Evolutionary conservation across 1,140 invertebrate species (phyloP).

Genomic region (Drosophila varians): DNA sequence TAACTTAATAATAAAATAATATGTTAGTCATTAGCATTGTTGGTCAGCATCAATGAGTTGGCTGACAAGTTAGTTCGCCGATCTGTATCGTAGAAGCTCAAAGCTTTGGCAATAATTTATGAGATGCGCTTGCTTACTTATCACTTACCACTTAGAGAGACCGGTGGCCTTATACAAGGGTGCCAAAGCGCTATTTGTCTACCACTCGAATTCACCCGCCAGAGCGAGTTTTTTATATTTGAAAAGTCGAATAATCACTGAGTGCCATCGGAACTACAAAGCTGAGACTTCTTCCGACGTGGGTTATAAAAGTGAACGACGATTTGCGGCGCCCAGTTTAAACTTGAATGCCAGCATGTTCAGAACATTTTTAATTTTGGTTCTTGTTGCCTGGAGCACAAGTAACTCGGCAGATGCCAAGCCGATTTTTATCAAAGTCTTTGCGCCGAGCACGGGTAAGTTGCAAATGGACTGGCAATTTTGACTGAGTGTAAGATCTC

Average conservation of each 20-base stretch:
- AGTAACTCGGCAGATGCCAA: slow-evolving; percentile 41
- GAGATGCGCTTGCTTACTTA: slow-evolving; percentile 16
- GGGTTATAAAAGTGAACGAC: slow-evolving; percentile 58
- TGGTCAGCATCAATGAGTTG: not conserved
- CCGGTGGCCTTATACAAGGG: slow-evolving; percentile 10
- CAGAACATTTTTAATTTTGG: slow-evolving; percentile 55
- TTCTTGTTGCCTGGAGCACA: slow-evolving; percentile 32
- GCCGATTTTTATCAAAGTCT: slow-evolving; percentile 58
- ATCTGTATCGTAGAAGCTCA: not conserved
- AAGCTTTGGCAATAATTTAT: slow-evolving; percentile 7
- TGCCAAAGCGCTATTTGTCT: slow-evolving; percentile 46
- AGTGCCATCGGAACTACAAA: slow-evolving; percentile 38
- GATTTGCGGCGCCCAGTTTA: slow-evolving; percentile 46
- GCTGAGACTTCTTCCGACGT: slow-evolving; percentile 36
- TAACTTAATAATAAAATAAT: too few species aligned
- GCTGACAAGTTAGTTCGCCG: not conserved
- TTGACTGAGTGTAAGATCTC: not conserved
- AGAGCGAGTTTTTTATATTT: not conserved
- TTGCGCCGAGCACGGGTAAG: slow-evolving; percentile 51
- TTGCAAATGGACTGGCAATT: not conserved
- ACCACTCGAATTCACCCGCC: slow-evolving; percentile 40
- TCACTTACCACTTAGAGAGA: slow-evolving; percentile 16
- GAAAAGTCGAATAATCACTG: slow-evolving; percentile 43
- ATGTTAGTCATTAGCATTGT: too few species aligned
- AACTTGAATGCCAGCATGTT: slow-evolving; percentile 42